A percentile compares a stretch with the other conserved stretches of the same genome.
phyloP scores from a whole-genome alignment of 2,888 invertebrate genomes.

The Amorpha juglandis region DNA sequence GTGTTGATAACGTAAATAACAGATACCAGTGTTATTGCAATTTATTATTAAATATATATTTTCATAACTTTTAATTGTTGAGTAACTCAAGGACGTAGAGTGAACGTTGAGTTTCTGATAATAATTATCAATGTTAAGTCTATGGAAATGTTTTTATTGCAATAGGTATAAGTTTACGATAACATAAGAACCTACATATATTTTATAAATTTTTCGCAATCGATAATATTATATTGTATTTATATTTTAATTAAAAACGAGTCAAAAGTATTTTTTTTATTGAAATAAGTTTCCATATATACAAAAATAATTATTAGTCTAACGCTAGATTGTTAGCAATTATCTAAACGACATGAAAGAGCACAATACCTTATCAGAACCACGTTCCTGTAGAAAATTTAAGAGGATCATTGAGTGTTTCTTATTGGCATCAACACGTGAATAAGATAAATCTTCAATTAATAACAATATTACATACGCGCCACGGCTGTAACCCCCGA shows the following conservation, averaged over 20 bases:
- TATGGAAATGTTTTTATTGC: neutral
- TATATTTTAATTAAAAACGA: too few relatives aligned
- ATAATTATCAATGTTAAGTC: neutral
- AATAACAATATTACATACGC: neutral
- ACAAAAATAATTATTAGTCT: too few relatives aligned
- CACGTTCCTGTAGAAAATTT: neutral
- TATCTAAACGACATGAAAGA: neutral
- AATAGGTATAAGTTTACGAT: too few relatives aligned
- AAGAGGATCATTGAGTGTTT: neutral
- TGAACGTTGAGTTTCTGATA: neutral
- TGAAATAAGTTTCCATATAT: too few relatives aligned
- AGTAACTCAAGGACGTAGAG: constrained; percentile 1
- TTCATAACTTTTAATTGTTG: constrained; percentile 28
- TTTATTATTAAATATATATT: constrained; percentile 29
- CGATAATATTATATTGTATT: too few relatives aligned
- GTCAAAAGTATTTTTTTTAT: too few relatives aligned
- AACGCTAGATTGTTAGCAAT: neutral
- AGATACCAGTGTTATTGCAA: constrained; percentile 31
- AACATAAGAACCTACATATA: too few relatives aligned
- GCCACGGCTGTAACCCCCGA: too few relatives aligned
- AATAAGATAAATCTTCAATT: neutral
- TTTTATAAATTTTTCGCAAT: too few relatives aligned
- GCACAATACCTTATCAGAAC: neutral
- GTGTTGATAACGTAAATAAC: constrained; percentile 26
- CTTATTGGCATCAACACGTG: neutral